phyloP scores from a whole-genome alignment of 2,113 vertebrate genomes.

The Nannobrachium achirus region DNA sequence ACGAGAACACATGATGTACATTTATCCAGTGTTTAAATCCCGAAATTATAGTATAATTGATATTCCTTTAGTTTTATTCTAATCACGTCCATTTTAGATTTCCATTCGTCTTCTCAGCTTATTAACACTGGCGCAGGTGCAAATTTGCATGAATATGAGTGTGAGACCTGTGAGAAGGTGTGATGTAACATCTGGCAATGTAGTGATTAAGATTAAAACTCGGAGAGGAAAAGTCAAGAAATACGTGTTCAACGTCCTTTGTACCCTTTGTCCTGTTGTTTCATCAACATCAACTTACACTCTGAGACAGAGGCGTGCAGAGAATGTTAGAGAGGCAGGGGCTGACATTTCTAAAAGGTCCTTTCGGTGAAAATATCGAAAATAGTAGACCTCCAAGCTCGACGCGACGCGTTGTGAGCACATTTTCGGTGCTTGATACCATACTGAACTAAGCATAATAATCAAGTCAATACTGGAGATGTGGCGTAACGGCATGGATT shows the following conservation, averaged over 20 bases:
- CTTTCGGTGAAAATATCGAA: too few relatives aligned
- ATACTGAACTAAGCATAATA: too few relatives aligned
- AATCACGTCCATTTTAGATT: slow-evolving; percentile 37
- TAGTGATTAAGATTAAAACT: slow-evolving; percentile 34
- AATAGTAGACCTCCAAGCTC: too few relatives aligned
- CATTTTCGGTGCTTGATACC: too few relatives aligned
- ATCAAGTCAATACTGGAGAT: too few relatives aligned
- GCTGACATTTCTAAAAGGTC: too few relatives aligned
- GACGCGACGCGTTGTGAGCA: too few relatives aligned
- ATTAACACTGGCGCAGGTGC: slow-evolving; percentile 48
- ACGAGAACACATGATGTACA: too few relatives aligned
- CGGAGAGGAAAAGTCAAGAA: slow-evolving; percentile 4
- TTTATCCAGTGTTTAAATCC: neutral
- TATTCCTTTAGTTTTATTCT: slow-evolving; percentile 16
- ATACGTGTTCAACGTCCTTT: slow-evolving; percentile 3
- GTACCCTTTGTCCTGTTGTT: slow-evolving; percentile 26
- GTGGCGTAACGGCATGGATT: too few relatives aligned
- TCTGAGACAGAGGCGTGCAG: too few relatives aligned
- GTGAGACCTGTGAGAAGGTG: slow-evolving; percentile 27
- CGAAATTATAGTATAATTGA: too few relatives aligned
- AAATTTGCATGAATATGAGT: neutral
- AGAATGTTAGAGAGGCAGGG: too few relatives aligned
- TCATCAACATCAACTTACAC: slow-evolving; percentile 24
- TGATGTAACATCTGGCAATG: neutral
- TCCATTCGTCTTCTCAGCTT: slow-evolving; percentile 41